Base-by-base conservation (phyloP, 2,888 invertebrate species). In the Agonopterix arenella region DNA sequence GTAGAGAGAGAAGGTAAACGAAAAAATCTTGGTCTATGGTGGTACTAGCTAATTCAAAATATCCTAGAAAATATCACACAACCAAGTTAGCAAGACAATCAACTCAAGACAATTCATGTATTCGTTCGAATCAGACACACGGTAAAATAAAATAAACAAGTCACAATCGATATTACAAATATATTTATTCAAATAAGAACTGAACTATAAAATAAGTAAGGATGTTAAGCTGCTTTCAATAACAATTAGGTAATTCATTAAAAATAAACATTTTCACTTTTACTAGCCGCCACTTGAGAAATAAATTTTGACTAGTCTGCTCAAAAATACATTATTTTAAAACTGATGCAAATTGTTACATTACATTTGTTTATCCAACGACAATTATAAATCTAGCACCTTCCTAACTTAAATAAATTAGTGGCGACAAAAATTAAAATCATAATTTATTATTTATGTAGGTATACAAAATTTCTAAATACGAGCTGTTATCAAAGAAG, bases 111-210 rank as follows among this genome's bases (percentile, higher is more conserved):
- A 18, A 18, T 4, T 18, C 18, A 18, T 18, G 18, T 3, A 28
- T 28, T 5, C 28, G 28, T 28, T 28, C 28, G 28, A 28, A 28
- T 28, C 28, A 28, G 28, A 28, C 28, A 28, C 28, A 11, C 36
- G n/a, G n/a, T 46, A 13, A 10, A 46, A 16, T 18, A 37, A 46
- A 10, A 43, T 9, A 7, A 28, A 28, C 28, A 28, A 28, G 10
- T 40, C 63, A 56, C 62, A 52, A 45, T 60, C 61, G 78, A 80
- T 85, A 85, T 86, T 89, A 88, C 86, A 89, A 88, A 88, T 88
- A 85, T 81, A 77, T 80, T 82, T 86, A 85, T 80, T 84, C 73
- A 85, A 80, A 82, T 81, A 80, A 82, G 78, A 84, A 82, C 76
- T 72, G 70, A 80, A 77, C 68, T 73, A 74, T 76, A 76, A 84